A percentile compares a stretch with the other conserved stretches of the same genome.
phyloP scores from a whole-genome alignment of 2,113 vertebrate genomes.

The Vulpes vulpes region DNA sequence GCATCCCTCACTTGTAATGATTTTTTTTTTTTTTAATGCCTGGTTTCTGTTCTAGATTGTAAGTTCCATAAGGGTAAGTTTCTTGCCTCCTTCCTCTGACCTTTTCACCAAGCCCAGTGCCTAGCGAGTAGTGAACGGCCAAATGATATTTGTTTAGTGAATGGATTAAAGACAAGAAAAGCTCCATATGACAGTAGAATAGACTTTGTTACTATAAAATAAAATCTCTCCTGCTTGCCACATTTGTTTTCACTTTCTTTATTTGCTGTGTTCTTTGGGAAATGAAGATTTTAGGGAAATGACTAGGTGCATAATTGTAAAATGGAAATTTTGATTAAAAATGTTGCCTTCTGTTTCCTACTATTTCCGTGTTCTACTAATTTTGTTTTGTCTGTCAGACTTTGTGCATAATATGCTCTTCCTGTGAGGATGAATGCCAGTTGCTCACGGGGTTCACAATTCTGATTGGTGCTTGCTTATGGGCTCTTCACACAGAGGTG shows the following conservation, averaged over 20 bases:
- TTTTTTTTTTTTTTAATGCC: neutral
- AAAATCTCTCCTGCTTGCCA: neutral
- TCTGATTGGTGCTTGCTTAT: slow-evolving; percentile 81
- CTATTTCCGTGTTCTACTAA: slow-evolving; percentile 57
- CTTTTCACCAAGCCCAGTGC: neutral
- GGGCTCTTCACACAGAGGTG: slow-evolving; percentile 65
- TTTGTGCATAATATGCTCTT: slow-evolving; percentile 77
- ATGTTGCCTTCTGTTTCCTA: slow-evolving; percentile 75
- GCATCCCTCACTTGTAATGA: neutral
- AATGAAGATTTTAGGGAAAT: neutral
- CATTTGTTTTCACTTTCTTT: neutral
- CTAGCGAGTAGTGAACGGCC: neutral
- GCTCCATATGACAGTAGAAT: neutral
- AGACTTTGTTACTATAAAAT: neutral
- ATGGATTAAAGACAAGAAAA: neutral
- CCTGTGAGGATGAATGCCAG: slow-evolving; percentile 80
- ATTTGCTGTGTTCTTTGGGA: slow-evolving; percentile 45
- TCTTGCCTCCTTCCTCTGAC: neutral
- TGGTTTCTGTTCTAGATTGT: neutral
- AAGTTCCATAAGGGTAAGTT: neutral
- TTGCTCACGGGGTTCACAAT: slow-evolving; percentile 74
- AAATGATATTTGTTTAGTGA: neutral
- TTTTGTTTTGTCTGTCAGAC: slow-evolving; percentile 81
- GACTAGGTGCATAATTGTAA: neutral
- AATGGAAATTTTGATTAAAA: slow-evolving; percentile 73